Base-by-base conservation (phyloP, 2,797 vertebrate species). In the Melanotaenia nigrans region DNA sequence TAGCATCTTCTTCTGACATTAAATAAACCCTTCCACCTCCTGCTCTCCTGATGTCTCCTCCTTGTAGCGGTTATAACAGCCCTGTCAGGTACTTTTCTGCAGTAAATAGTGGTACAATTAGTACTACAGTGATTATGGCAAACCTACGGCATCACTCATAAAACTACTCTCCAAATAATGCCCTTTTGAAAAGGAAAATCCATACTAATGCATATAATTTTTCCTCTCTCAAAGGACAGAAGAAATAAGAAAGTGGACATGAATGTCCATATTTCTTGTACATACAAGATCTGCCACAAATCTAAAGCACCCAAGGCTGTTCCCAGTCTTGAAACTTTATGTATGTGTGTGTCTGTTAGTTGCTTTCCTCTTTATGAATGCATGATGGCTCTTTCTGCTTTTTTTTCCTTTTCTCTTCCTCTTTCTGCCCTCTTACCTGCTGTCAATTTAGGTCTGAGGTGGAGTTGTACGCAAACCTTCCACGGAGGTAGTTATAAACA, bases 401-500 rank as follows among this genome's bases (percentile, higher is more conserved):
- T 79, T 89, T 79, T 67, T 77, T 75, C 30, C 30, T 30, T 76
- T 60, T 87, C 56, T 90, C 64, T 84, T 81, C 83, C 84, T 79
- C 73, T 83, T 78, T 78, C 81, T 90, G 71, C 86, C 78, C 85
- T 84, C 86, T 85, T 80, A 81, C 83, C 32, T 90, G 83, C 83
- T 90, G 85, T 87, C 88, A 83, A 86, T 93, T 85, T 93, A 95
- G 95, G 92, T 94, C 94, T 91, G 95, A 95, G 86, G 94, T 95
- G 94, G 95, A 95, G 91, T 91, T 95, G 89, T 95, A 95, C 85
- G 94, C 94, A 89, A 94, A 94, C 81, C 95, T 95, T 93, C 95
- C 95, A 85, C 91, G 95, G 91, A 95, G 95, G 95, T 95, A 95
- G 91, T 89, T 93, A 92, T 86, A 65, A 81, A 85, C 81, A 86